Base-by-base conservation (phyloP, 1,140 invertebrate species). In the Tetragonula clypearis region DNA sequence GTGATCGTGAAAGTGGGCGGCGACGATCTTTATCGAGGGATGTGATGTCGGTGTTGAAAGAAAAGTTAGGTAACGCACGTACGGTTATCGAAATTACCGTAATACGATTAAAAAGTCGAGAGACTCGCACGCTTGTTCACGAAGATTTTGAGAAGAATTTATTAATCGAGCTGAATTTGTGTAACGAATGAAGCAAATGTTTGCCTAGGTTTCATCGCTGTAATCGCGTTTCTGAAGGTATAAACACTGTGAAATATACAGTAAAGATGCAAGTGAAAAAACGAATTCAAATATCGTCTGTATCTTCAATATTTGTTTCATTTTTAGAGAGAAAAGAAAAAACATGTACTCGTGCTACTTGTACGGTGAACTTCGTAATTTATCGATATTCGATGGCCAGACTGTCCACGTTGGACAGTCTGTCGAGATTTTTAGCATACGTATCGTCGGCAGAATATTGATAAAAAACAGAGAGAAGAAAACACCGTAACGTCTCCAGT, bases 1-100 rank as follows among this genome's bases (percentile, higher is more conserved):
- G 23, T 85, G 87, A 80, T 87, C 79, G 77, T 69, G 85, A 87
- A 89, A 89, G 89, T 69, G 74, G 87, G 68, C 82, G 66, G 49
- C 21, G 69, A 62, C 23, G 26, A 58, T n/a, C 23, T 35, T 65
- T 35, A 79, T 66, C 30, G 74, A 75, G 60, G n/a, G 60, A 23
- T 62, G n/a, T 23, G 60, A 23, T 62, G n/a, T 23, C 6, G 6
- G 41, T 49, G 41, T 49, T 6, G 0, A 62, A 62, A 19, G 21
- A 62, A 62, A 62, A 62, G 60, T 62, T 23, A 62, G 41, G 12
- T n/a, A n/a, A n/a, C 60, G 23, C 19, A n/a, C 23, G 35, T 35
- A 35, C 35, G 3, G 35, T 35, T 62, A 62, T 49, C 8, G 6
- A 49, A 49, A 49, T 49, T 49, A 49, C 9, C 41, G 41, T 49